Evolutionary conservation across 2,113 vertebrate genomes (phyloP).

Genomic region (Falco punctatus): DNA sequence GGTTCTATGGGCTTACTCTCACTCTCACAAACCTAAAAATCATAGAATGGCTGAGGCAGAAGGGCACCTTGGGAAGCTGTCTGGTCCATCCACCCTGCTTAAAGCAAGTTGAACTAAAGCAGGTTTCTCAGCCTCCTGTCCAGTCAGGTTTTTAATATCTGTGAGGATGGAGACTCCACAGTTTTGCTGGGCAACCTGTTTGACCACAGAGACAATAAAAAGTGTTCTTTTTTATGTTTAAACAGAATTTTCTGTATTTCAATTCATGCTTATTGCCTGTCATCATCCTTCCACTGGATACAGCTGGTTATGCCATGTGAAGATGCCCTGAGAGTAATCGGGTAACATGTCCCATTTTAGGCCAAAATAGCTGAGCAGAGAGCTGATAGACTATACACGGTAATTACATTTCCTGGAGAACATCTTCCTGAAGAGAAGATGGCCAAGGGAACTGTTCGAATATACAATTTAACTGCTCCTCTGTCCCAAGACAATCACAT

Average conservation of each 20-base stretch:
- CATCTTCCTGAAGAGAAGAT: background rate
- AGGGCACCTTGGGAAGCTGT: background rate
- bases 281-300: background rate
- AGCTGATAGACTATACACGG: background rate
- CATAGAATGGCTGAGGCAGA: background rate
- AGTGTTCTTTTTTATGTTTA: background rate
- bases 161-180: background rate
- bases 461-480: background rate
- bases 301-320: background rate
- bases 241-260: background rate
- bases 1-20: background rate
- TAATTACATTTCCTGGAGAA: constrained; percentile 10
- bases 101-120: background rate
- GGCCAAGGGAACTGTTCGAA: background rate
- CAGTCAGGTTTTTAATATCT: background rate
- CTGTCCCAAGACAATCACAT: background rate
- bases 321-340: background rate
- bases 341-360: background rate
- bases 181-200: background rate
- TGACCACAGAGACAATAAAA: background rate
- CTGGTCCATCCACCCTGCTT: background rate
- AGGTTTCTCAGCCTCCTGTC: background rate
- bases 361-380: background rate
- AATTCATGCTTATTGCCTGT: background rate
- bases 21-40: background rate